Conservation (phyloP, 2,888 invertebrate species). For the Heteromyza rotundicornis region DNA sequence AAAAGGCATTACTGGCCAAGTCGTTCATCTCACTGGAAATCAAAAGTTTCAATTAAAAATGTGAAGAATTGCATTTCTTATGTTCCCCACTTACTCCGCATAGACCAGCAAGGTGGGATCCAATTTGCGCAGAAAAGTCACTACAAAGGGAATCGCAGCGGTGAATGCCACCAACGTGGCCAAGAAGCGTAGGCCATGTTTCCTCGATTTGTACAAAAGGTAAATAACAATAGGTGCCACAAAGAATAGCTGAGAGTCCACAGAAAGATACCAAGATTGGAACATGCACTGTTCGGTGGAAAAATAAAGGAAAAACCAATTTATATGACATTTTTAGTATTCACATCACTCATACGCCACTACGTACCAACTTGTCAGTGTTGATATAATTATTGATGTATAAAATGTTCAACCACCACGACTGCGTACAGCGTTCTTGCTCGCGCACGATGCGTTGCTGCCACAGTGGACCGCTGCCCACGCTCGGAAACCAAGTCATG, state of each 20-base stretch:
- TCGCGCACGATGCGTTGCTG: constrained; percentile 67
- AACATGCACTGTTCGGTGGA: constrained; percentile 43
- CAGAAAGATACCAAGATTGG: constrained; percentile 67
- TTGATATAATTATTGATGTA: constrained; percentile 78
- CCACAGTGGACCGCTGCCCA: constrained; percentile 80
- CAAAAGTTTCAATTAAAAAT: background rate
- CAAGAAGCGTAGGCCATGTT: constrained; percentile 66
- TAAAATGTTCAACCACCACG: constrained; percentile 78
- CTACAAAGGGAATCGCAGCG: constrained; percentile 65
- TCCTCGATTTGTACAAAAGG: constrained; percentile 71
- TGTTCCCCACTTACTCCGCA: constrained; percentile 68
- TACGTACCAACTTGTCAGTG: constrained; percentile 64
- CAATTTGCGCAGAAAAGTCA: constrained; percentile 68
- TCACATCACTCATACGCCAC: background rate
- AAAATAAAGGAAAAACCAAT: background rate
- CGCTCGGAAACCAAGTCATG: constrained; percentile 73
- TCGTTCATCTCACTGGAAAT: constrained; percentile 74
- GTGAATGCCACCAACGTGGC: constrained; percentile 64
- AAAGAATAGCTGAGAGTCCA: constrained; percentile 72
- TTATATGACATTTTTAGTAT: background rate
- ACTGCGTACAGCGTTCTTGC: constrained; percentile 67
- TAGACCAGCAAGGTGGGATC: constrained; percentile 75
- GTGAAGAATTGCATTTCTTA: background rate
- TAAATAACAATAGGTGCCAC: constrained; percentile 72
- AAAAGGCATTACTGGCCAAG: constrained; percentile 70